Evolutionary conservation across 2,113 vertebrate genomes (phyloP).

Genomic region (Peromyscus leucopus): DNA sequence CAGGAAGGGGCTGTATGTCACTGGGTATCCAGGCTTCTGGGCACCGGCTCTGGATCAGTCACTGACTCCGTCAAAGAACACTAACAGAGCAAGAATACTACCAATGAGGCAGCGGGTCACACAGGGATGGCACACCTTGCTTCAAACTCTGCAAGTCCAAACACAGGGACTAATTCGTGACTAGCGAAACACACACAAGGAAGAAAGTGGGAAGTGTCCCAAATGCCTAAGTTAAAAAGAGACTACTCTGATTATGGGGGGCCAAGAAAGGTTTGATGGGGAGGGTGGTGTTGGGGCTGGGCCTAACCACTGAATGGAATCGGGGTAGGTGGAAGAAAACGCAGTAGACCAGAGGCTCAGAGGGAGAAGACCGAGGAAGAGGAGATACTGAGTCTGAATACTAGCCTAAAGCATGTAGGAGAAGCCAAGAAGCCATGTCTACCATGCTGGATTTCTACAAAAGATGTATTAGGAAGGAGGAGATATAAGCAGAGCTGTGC

Average conservation of each 20-base stretch:
- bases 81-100: neutral
- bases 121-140: neutral
- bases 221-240: conserved; percentile 16
- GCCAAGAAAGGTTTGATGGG: neutral
- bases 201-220: neutral
- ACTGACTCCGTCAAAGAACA: neutral
- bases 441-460: neutral
- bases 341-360: neutral
- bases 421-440: neutral
- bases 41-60: neutral
- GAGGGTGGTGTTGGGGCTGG: neutral
- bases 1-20: neutral
- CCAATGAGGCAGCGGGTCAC: neutral
- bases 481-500: neutral
- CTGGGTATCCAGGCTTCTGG: neutral
- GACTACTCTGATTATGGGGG: neutral
- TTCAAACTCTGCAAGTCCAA: conserved; percentile 17
- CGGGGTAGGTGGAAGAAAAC: neutral
- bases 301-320: neutral
- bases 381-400: neutral
- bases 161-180: neutral
- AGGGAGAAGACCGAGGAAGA: neutral
- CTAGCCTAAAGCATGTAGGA: neutral
- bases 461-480: neutral
- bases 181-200: neutral